Percentiles rank a stretch among this genome's conserved stretches.
Evolutionary conservation across 2,797 vertebrate species (phyloP).

Genomic region (Lateolabrax maculatus): DNA sequence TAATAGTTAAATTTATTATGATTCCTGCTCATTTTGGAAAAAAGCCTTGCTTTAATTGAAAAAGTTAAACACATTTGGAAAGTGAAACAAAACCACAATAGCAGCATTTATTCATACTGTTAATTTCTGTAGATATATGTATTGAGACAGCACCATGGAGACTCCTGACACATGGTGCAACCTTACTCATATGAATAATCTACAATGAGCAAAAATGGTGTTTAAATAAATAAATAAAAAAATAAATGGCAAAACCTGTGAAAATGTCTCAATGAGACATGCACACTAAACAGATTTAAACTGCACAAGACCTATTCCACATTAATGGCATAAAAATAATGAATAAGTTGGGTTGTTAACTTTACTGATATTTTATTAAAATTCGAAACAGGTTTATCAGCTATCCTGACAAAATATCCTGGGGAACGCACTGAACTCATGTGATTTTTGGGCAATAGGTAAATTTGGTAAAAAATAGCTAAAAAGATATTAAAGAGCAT

Average conservation of each 20-base stretch:
- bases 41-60: not conserved
- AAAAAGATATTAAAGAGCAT: not conserved
- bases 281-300: not conserved
- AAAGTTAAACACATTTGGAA: not conserved
- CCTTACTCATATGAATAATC: not conserved
- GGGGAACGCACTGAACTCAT: not conserved
- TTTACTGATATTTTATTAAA: not conserved
- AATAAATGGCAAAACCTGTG: not conserved
- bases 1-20: not conserved
- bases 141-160: not conserved
- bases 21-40: not conserved
- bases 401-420: not conserved
- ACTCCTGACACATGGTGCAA: not conserved
- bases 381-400: not conserved
- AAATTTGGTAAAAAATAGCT: not conserved
- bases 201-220: not conserved
- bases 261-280: not conserved
- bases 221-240: too few relatives aligned
- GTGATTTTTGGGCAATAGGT: not conserved
- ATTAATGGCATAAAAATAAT: not conserved
- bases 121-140: not conserved
- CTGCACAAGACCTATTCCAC: not conserved
- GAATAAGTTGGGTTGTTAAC: not conserved
- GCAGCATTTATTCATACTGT: not conserved
- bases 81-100: not conserved